A percentile compares a stretch with the other conserved stretches of the same genome.
Evolutionary conservation across 2,888 invertebrate genomes (phyloP).

Genomic region (Protodeltote pygarga): DNA sequence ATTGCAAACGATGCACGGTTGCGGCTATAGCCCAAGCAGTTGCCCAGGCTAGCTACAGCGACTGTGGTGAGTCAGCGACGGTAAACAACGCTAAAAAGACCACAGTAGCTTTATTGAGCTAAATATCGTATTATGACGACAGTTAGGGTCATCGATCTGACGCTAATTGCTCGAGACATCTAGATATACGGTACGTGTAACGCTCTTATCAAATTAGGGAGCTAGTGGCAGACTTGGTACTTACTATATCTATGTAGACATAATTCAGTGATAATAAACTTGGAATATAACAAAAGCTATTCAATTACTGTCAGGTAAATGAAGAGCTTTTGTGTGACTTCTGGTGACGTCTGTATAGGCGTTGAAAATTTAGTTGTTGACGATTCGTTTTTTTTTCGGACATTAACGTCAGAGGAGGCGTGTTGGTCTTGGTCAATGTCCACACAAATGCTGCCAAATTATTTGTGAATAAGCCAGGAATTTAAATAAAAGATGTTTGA

Average conservation of each 20-base stretch:
- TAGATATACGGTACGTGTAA: constrained; percentile 47
- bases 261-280: constrained; percentile 14
- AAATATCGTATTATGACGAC: constrained; percentile 31
- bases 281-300: constrained; percentile 19
- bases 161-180: constrained; percentile 46
- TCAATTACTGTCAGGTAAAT: constrained; percentile 12
- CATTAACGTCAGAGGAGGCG: constrained; percentile 68
- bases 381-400: constrained; percentile 30
- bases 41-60: constrained; percentile 69
- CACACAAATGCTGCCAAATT: constrained; percentile 61
- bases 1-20: constrained; percentile 79
- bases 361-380: constrained; percentile 38
- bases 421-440: constrained; percentile 65
- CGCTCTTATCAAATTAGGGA: constrained; percentile 41
- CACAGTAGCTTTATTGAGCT: constrained; percentile 23
- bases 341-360: constrained; percentile 37
- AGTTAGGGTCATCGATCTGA: constrained; percentile 46
- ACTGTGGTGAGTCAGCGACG: constrained; percentile 73
- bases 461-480: constrained; percentile 15
- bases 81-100: constrained; percentile 32
- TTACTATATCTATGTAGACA: constrained; percentile 16
- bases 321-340: constrained; percentile 35
- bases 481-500: constrained; percentile 20
- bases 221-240: not conserved
- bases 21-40: constrained; percentile 74